Evolutionary conservation across 2,797 vertebrate species (phyloP).

Genomic region (Dryobates pubescens): DNA sequence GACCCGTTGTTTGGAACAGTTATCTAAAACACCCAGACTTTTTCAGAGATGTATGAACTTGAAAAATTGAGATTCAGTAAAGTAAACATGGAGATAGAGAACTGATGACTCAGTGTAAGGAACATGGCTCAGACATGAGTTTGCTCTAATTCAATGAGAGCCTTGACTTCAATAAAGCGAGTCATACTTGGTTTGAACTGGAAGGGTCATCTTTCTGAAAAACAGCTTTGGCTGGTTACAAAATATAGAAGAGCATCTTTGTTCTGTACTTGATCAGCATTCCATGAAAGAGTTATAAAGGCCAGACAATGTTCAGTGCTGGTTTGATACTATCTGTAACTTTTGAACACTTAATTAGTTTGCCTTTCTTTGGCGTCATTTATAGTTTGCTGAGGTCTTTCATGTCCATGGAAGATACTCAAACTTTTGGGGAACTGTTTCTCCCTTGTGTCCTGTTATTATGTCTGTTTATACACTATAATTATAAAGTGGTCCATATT

Average conservation of each 20-base stretch:
- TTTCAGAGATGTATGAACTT: background rate
- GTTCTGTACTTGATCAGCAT: background rate
- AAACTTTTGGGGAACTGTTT: background rate
- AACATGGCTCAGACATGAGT: accelerated
- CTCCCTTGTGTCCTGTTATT: background rate
- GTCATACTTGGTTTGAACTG: background rate
- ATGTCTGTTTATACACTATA: background rate
- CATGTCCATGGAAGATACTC: background rate
- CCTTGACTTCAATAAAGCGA: background rate
- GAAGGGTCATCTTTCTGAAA: background rate
- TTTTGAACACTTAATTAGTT: background rate
- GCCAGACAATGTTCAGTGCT: background rate
- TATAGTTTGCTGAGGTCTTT: background rate
- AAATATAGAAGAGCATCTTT: background rate
- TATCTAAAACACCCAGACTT: background rate
- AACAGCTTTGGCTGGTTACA: background rate
- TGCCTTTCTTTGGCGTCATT: background rate
- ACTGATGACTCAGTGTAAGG: background rate
- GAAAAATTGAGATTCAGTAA: background rate
- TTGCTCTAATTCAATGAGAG: background rate
- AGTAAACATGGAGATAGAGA: background rate
- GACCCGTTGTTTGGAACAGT: background rate
- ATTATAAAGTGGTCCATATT: background rate
- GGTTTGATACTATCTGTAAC: background rate
- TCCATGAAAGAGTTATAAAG: background rate